phyloP scores from a whole-genome alignment of 92 coral and sea anemone genomes.

The Anthopleura xanthogrammica region DNA sequence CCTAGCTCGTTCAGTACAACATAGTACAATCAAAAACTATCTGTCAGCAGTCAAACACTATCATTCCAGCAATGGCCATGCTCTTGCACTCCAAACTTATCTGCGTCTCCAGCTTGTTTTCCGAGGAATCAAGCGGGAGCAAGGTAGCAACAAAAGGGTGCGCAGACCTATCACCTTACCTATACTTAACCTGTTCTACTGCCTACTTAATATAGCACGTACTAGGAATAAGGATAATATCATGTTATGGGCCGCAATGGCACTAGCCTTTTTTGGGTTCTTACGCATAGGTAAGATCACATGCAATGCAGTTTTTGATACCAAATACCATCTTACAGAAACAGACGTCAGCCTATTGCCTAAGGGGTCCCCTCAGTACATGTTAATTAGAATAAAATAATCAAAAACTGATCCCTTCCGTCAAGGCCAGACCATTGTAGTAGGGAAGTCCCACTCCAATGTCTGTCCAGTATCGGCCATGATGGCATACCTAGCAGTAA shows the following conservation, averaged over 20 bases:
- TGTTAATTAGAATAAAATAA: slow-evolving; percentile 21
- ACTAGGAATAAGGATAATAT: slow-evolving; percentile 29
- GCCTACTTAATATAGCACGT: slow-evolving; percentile 30
- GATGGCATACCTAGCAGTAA: slow-evolving; percentile 24
- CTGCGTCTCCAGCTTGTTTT: slow-evolving; percentile 45
- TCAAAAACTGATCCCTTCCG: slow-evolving; percentile 54
- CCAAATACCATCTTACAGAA: slow-evolving; percentile 17
- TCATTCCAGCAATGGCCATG: slow-evolving; percentile 36
- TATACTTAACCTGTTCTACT: slow-evolving; percentile 26
- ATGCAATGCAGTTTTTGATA: slow-evolving; percentile 22
- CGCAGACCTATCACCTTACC: slow-evolving; percentile 47
- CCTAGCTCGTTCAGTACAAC: slow-evolving; percentile 10
- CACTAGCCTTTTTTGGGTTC: slow-evolving; percentile 51
- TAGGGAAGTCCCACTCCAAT: slow-evolving; percentile 33
- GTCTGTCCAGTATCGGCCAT: slow-evolving; percentile 34
- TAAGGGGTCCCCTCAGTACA: slow-evolving; percentile 14
- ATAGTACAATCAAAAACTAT: slow-evolving; percentile 19
- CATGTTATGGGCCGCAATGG: slow-evolving; percentile 60
- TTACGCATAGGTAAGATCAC: slow-evolving; percentile 46
- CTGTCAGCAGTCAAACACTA: slow-evolving; percentile 34
- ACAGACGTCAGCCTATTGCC: slow-evolving; percentile 1
- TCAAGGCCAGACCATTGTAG: slow-evolving; percentile 33
- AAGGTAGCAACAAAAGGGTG: slow-evolving; percentile 21
- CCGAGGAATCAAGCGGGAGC: slow-evolving; percentile 41
- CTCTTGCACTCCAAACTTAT: slow-evolving; percentile 15